Base-by-base conservation (phyloP, 2,888 invertebrate genomes). In the Neria commutata region DNA sequence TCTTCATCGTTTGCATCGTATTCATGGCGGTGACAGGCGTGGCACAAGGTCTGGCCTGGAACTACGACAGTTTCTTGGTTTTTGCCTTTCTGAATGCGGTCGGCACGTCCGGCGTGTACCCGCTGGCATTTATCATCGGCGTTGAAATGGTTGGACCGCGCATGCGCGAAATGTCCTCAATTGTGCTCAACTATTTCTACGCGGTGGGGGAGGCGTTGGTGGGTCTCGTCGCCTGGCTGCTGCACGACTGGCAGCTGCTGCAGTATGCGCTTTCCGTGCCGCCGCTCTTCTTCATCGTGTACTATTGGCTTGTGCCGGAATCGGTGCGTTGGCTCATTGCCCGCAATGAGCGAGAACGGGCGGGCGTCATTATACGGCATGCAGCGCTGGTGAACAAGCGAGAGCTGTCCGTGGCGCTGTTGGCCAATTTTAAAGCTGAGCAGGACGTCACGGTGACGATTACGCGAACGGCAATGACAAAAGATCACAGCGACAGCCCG, bases 251-350 rank as follows among this genome's bases (percentile, higher is more conserved):
- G 89, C 77, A 85, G n/a, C 68, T 81, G 1, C 67, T 87, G 25
- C 87, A 88, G 66, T 76, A 85, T 49, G 80, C 83, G 5, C 83
- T 87, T 3, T 88, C 88, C 17, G 83, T 85, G 8, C 89, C 88
- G 3, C 85, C 87, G 5, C 73, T 86, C 10, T 62, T 88, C 19
- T 87, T 88, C 68, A 73, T 87, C 21, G 76, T 77, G 17, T 88
- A 88, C 69, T 85, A 85, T 69, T 88, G 87, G 88, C 83, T 79
- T 25, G 83, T 88, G 21, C 88, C 88, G 1, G 89, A 89, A 76
- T 89, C 88, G 0, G 86, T 88, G 1, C 80, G 89, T 63, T 89
- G 89, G 89, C 77, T 89, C 17, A 76, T 88, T 55, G 86, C 87
- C 0, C 85, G 86, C 45, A 81, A 85, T 42, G 80, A 84, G 62